Percentiles rank a stretch among this genome's conserved stretches.
Conservation (phyloP, 2,888 invertebrate species). For the Biston stratarius region DNA sequence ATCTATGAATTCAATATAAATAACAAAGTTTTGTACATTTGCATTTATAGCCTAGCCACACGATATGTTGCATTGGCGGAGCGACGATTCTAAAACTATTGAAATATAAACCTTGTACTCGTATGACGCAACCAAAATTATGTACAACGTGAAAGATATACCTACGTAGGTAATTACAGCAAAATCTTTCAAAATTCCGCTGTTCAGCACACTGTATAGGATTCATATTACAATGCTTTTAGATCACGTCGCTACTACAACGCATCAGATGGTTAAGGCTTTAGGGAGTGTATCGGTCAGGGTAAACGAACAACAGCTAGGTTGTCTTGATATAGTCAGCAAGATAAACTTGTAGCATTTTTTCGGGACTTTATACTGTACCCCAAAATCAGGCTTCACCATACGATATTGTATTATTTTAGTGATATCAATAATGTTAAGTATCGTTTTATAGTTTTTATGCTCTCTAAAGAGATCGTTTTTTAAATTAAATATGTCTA, state of each 20-base stretch:
- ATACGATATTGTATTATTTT: slow-evolving; percentile 37
- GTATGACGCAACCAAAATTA: neutral
- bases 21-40: slow-evolving; percentile 22
- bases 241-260: neutral
- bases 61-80: neutral
- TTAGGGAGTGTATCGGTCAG: slow-evolving; percentile 3
- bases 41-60: neutral
- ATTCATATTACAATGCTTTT: neutral
- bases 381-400: slow-evolving; percentile 30
- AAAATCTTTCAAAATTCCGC: neutral
- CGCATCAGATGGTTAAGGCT: neutral
- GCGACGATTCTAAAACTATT: neutral
- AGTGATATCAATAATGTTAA: slow-evolving; percentile 29
- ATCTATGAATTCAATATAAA: neutral
- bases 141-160: too few species aligned
- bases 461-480: slow-evolving; percentile 57
- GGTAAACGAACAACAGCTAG: slow-evolving; percentile 59
- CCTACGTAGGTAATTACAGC: too few species aligned
- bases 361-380: slow-evolving; percentile 41
- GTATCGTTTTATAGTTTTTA: slow-evolving; percentile 34
- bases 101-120: too few species aligned
- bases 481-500: slow-evolving; percentile 43
- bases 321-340: slow-evolving; percentile 76
- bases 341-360: slow-evolving; percentile 74
- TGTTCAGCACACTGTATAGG: neutral